Conservation (phyloP, 2,888 invertebrate genomes). For the Nasonovia ribisnigri region DNA sequence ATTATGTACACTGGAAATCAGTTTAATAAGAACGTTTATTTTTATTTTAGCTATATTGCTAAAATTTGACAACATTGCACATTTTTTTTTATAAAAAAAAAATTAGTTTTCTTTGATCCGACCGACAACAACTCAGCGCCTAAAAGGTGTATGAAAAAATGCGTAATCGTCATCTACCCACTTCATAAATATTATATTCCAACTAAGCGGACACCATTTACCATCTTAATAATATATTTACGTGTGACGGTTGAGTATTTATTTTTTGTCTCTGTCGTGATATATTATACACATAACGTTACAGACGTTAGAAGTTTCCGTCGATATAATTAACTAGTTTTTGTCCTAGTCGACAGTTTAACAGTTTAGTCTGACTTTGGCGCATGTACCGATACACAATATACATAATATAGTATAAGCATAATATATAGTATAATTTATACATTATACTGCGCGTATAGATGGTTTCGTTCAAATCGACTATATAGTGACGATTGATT, state of each 20-base stretch:
- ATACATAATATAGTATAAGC: too few species aligned
- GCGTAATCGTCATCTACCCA: not conserved
- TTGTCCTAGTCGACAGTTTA: not conserved
- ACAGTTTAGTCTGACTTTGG: too few species aligned
- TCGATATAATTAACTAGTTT: not conserved
- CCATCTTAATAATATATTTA: not conserved
- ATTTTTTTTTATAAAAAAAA: not conserved
- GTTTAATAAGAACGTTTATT: not conserved
- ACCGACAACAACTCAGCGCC: not conserved
- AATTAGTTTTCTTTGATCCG: not conserved
- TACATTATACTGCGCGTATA: not conserved
- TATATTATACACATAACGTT: not conserved
- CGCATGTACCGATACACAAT: not conserved
- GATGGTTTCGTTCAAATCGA: not conserved
- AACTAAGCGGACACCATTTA: not conserved
- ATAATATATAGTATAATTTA: too few species aligned
- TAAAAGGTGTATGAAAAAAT: not conserved
- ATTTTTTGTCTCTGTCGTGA: not conserved
- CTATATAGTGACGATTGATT: slow-evolving; percentile 10
- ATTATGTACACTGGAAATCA: not conserved
- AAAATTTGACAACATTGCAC: not conserved
- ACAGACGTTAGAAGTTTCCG: not conserved
- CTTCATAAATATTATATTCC: not conserved
- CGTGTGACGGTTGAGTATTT: not conserved
- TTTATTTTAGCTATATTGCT: not conserved